Evolutionary conservation across 2,113 vertebrate genomes (phyloP).

Genomic region (Coreoperca whiteheadi): DNA sequence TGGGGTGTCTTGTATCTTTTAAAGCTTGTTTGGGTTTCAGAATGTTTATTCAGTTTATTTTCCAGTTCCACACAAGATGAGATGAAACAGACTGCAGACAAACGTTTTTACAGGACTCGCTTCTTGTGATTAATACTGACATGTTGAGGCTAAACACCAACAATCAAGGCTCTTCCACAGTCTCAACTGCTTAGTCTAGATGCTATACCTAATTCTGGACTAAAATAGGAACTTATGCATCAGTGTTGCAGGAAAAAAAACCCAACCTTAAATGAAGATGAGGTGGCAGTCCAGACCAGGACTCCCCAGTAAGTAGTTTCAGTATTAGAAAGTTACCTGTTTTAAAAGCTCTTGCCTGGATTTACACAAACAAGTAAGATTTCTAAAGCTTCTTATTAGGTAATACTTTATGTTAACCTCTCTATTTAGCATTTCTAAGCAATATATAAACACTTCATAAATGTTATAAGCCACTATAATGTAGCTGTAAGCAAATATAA

Average conservation of each 20-base stretch:
- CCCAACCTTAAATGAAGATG: neutral
- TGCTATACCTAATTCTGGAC: neutral
- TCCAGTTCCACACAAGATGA: constrained; percentile 18
- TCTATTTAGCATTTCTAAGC: constrained; percentile 8
- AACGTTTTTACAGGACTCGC: neutral
- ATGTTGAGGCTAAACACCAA: neutral
- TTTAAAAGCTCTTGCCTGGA: neutral
- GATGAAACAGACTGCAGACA: constrained; percentile 43
- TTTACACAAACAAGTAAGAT: neutral
- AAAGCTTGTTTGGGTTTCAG: neutral
- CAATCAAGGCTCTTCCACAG: neutral
- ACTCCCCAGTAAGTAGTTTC: neutral
- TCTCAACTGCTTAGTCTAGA: neutral
- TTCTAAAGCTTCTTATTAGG: neutral
- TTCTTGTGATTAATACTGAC: constrained; percentile 40
- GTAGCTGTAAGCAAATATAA: neutral
- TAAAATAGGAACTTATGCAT: constrained; percentile 1
- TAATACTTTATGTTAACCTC: neutral
- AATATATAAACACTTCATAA: neutral
- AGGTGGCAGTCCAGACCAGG: neutral
- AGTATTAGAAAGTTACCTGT: neutral
- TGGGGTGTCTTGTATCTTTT: neutral
- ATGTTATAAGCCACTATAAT: neutral
- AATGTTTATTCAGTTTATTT: constrained; percentile 18
- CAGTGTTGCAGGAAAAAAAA: neutral